Percentiles rank a stretch among this genome's conserved stretches.
These are phyloP conservation scores for Lasioglossum oenotherae DNA, from an alignment of 2,888 invertebrate species.

Conservation along the genomic window DNA sequence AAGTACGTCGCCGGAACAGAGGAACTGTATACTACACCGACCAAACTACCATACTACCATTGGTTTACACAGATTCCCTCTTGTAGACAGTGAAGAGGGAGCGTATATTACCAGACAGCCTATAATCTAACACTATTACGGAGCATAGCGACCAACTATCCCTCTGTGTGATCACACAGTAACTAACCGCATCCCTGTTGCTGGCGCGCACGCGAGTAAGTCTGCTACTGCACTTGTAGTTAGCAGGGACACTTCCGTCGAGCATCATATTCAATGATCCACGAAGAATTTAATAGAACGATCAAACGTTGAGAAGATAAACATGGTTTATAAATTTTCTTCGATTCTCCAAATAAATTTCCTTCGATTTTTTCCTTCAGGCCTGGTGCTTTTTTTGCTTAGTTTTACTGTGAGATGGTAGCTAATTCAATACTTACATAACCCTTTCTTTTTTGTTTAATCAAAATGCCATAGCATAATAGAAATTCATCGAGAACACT, in stretches of 20 bases:
- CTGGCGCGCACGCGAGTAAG: conserved; percentile 27
- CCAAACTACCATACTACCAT: conserved; percentile 61
- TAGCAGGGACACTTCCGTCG: conserved; percentile 37
- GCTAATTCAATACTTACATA: too few relatives aligned
- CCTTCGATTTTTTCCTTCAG: too few relatives aligned
- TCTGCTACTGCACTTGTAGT: conserved; percentile 35
- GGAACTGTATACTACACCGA: conserved; percentile 69
- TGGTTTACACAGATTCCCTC: conserved; percentile 66
- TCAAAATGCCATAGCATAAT: too few relatives aligned
- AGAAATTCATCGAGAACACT: too few relatives aligned
- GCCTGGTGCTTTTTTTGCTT: too few relatives aligned
- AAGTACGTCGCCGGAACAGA: conserved; percentile 76
- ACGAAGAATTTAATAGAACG: neutral
- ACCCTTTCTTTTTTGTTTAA: too few relatives aligned
- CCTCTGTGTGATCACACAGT: conserved; percentile 80
- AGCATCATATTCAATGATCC: neutral
- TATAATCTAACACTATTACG: conserved; percentile 80
- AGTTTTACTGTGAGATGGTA: too few relatives aligned
- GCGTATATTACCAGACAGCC: conserved; percentile 68
- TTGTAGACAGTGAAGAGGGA: conserved; percentile 44
- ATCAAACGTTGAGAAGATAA: neutral
- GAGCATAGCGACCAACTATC: conserved; percentile 77
- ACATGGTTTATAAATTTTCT: neutral
- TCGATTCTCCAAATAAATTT: too few relatives aligned
- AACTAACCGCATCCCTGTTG: conserved; percentile 76